Base-by-base conservation (phyloP, 2,888 invertebrate species). In the Tenthredo scrophulariae region DNA sequence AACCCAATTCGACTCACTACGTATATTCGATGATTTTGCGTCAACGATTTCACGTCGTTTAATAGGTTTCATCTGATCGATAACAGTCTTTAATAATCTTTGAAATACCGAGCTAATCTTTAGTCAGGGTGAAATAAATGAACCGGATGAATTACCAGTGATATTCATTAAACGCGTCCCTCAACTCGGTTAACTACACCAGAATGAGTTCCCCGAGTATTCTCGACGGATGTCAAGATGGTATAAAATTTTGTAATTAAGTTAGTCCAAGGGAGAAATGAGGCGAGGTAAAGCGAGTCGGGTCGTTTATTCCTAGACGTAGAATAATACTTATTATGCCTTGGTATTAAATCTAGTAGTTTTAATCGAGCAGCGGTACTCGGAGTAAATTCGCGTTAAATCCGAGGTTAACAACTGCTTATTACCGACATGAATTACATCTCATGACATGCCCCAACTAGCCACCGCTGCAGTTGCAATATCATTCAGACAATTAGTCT, bases 81-180 rank as follows among this genome's bases (percentile, higher is more conserved):
- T 22, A 62, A 26, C 13, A 62, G 62, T 26, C 9, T 62, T 26
- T 62, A 10, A 26, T 62, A 22, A 10, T n/a, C 13, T 26, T 15
- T 2, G 46, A 13, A 46, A 62, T 9, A 43, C 5, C 43, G 43
- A 75, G 43, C 18, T 9, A 29, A 75, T 37, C 70, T 72, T 72
- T n/a, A n/a, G 40, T 72, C n/a, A 37, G 54, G 54, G 79, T 79
- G 58, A 79, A 79, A 79, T 79, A 54, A 58, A 37, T 79, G 79
- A 58, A 22, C 18, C 13, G 54, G 33, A 75, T 40, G 26, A 74
- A 75, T 46, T 46, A 15, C 26, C 75, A 22, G 22, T n/a, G 26
- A 22, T 75, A 46, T 18, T 75, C 50, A 70, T 70, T 37, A 75
- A 43, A 46, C 43, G 26, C n/a, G 75, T 46, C 75, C 3, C 26